phyloP scores from a whole-genome alignment of 2,888 invertebrate genomes.

The Galerucella pusilla region DNA sequence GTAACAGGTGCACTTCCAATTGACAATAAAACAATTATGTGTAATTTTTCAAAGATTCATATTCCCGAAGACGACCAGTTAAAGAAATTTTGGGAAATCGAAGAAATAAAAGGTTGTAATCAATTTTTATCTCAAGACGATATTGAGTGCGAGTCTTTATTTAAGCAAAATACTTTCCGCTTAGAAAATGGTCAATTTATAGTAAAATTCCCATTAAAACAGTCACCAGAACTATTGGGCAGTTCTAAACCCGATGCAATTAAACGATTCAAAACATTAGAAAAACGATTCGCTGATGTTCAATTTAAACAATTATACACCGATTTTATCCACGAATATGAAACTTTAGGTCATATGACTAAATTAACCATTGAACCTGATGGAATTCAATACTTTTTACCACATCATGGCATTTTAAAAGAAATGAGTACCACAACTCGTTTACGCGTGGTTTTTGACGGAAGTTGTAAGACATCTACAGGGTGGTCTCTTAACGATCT shows the following conservation, averaged over 20 bases:
- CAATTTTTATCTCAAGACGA: constrained; percentile 39
- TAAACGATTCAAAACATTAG: constrained; percentile 36
- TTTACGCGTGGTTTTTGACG: too few species aligned
- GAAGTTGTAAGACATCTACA: too few species aligned
- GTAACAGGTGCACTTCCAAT: constrained; percentile 31
- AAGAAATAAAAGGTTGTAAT: constrained; percentile 29
- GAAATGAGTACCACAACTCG: too few species aligned
- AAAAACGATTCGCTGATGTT: constrained; percentile 33
- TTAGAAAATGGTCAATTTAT: constrained; percentile 39
- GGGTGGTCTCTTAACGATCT: not conserved
- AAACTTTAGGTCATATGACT: constrained; percentile 37
- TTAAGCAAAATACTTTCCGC: constrained; percentile 15
- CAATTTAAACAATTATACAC: constrained; percentile 33
- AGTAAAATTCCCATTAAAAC: constrained; percentile 40
- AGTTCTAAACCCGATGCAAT: constrained; percentile 30
- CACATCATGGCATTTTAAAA: too few species aligned
- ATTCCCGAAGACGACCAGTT: constrained; percentile 30
- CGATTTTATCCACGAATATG: constrained; percentile 43
- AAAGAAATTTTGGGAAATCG: constrained; percentile 44
- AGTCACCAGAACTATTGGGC: constrained; percentile 29
- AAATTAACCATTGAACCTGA: too few species aligned
- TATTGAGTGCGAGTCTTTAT: constrained; percentile 44
- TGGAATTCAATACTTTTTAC: too few species aligned
- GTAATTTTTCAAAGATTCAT: constrained; percentile 12
- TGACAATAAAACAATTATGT: not conserved